These are phyloP conservation scores for Tachystola acroxantha DNA, from an alignment of 2,888 invertebrate species.

Conservation along the genomic window DNA sequence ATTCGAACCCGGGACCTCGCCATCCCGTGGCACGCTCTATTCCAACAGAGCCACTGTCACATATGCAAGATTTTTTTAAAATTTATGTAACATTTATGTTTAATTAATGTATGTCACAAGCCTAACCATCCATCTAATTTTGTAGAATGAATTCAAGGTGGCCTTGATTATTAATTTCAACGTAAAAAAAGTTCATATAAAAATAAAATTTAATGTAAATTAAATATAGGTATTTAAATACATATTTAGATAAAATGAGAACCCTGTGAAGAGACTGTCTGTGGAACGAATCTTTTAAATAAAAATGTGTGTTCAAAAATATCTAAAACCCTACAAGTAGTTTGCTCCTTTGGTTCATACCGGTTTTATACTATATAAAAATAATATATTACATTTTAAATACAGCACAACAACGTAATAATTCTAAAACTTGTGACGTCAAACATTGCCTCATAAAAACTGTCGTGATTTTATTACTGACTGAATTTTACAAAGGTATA, in stretches of 20 bases:
- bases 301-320: slow-evolving; percentile 43
- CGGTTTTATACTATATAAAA: slow-evolving; percentile 60
- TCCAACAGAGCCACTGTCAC: no score
- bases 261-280: slow-evolving; percentile 29
- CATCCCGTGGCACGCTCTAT: no score
- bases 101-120: no score
- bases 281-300: slow-evolving; percentile 29
- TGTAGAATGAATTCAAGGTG: no score
- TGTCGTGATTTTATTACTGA: neutral
- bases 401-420: slow-evolving; percentile 47
- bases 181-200: slow-evolving; percentile 24
- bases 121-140: no score
- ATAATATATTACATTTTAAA: slow-evolving; percentile 44
- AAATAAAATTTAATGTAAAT: slow-evolving; percentile 21
- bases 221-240: slow-evolving; percentile 10
- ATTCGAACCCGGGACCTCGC: no score
- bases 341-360: slow-evolving; percentile 69
- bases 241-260: slow-evolving; percentile 22
- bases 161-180: no score
- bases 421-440: slow-evolving; percentile 45
- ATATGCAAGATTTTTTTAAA: no score
- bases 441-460: neutral
- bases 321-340: slow-evolving; percentile 65
- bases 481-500: no score
- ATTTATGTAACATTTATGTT: no score